Percentiles rank a stretch among this genome's conserved stretches.
Evolutionary conservation across 2,888 invertebrate species (phyloP).

Genomic region (Endotricha flammealis): DNA sequence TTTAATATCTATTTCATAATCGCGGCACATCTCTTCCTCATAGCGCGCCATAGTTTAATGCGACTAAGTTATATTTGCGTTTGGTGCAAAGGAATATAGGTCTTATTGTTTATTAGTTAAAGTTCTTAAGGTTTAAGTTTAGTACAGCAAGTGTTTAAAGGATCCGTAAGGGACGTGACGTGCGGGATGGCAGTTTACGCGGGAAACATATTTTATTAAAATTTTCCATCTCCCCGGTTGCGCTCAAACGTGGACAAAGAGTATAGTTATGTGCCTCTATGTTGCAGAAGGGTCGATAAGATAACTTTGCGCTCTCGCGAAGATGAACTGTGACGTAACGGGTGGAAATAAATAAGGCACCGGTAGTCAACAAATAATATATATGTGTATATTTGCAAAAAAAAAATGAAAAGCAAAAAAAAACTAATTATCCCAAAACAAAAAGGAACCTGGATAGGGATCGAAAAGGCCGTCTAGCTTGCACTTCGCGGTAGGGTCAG

Average conservation of each 20-base stretch:
- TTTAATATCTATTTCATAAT: conserved; percentile 47
- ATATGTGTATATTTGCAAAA: conserved; percentile 1
- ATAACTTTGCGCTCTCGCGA: too few species aligned
- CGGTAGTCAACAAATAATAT: too few species aligned
- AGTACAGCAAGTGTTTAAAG: conserved; percentile 41
- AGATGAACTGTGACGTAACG: too few species aligned
- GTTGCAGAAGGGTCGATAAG: conserved; percentile 2
- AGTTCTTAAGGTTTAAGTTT: conserved; percentile 10
- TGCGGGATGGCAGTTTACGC: conserved; percentile 46
- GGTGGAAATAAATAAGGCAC: too few species aligned
- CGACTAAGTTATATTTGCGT: conserved; percentile 7
- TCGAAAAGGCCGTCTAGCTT: too few species aligned
- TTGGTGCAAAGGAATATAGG: conserved; percentile 13
- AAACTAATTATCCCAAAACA: too few species aligned
- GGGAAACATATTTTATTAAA: conserved; percentile 65
- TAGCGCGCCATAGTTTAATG: conserved; percentile 25
- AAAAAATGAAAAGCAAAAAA: too few species aligned
- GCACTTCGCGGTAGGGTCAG: too few species aligned
- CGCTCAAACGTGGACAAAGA: conserved; percentile 40
- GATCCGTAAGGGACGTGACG: conserved; percentile 53
- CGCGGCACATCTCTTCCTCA: conserved; percentile 51
- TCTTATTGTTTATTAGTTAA: conserved; percentile 21
- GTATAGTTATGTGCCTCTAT: conserved; percentile 14
- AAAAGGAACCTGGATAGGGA: too few species aligned
- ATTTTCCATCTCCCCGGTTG: conserved; percentile 56